Evolutionary conservation across 2,888 invertebrate genomes (phyloP).

Genomic region (Epirrhoe tristata): DNA sequence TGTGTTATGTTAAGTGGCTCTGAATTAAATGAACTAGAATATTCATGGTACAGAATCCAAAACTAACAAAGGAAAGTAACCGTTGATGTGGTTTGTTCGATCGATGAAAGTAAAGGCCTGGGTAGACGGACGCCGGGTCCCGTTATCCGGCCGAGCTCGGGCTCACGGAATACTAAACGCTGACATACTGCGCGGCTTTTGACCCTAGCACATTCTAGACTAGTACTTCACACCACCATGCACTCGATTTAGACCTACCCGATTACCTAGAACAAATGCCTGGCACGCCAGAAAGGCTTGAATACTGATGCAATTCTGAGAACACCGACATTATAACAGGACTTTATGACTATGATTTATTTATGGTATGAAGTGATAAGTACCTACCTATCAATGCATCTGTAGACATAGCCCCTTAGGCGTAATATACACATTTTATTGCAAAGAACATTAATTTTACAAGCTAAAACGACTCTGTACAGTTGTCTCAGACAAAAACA

Average conservation of each 20-base stretch:
- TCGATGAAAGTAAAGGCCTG: slow-evolving; percentile 85
- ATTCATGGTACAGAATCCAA: slow-evolving; percentile 51
- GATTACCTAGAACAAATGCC: slow-evolving; percentile 45
- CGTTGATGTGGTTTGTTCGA: slow-evolving; percentile 74
- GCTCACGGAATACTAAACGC: slow-evolving; percentile 84
- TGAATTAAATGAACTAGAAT: slow-evolving; percentile 55
- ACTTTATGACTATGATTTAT: slow-evolving; percentile 25
- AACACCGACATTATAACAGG: slow-evolving; percentile 30
- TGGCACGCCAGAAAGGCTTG: slow-evolving; percentile 26
- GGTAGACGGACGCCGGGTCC: slow-evolving; percentile 76
- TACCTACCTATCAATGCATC: slow-evolving; percentile 16
- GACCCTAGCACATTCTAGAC: slow-evolving; percentile 84
- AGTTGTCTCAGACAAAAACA: slow-evolving; percentile 31
- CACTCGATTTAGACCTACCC: slow-evolving; percentile 60
- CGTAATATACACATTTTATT: slow-evolving; percentile 18
- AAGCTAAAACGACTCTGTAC: slow-evolving; percentile 32
- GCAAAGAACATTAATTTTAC: slow-evolving; percentile 36
- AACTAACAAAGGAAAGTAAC: slow-evolving; percentile 85
- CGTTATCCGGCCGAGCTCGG: slow-evolving; percentile 78
- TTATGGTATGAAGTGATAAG: slow-evolving; percentile 22
- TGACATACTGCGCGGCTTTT: slow-evolving; percentile 85
- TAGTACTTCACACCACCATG: slow-evolving; percentile 76
- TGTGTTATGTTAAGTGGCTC: slow-evolving; percentile 31
- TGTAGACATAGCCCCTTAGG: slow-evolving; percentile 13
- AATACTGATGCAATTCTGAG: slow-evolving; percentile 38